Evolutionary conservation across 2,888 invertebrate genomes (phyloP), one percentile per base, ranked within the genome.

Genomic region (Xestia ashworthii): DNA sequence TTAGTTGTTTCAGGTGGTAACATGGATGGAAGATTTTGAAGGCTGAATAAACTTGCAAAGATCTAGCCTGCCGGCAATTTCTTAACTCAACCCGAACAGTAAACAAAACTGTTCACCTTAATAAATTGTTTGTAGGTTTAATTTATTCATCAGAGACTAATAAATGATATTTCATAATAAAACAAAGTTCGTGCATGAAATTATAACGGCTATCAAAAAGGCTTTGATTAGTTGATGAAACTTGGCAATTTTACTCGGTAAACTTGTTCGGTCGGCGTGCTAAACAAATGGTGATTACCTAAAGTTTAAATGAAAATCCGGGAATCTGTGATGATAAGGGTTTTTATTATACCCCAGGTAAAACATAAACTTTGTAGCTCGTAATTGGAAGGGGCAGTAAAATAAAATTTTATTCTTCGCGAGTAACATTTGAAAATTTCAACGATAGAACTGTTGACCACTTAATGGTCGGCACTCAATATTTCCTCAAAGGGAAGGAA

Each of bases 271-370:
- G 82, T 89, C 88, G 88, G 87, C 89, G 87, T 92, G 89, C 91
- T 91, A 91, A 91, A 90, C 92, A 92, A 92, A 92, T 91, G 90
- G 89, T 90, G 91, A 93, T 93, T 92, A 92, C 90, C 88, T 89
- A 92, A 93, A 93, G 93, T 93, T 93, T 93, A 92, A 93, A 93
- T 93, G 93, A 92, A 93, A 93, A 92, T 90, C 90, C 90, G 87
- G 86, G 90, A 91, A 92, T 93, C 91, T 91, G 91, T 90, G 91
- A 90, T 92, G 90, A 90, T 92, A 93, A 92, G 90, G 91, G 90
- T 92, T 93, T 93, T 92, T 91, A 92, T 92, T 92, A 91, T 89
- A 90, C 92, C 87, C 90, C 89, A 90, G 91, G 91, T 92, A 90
- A 90, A 91, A 84, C 90, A 89, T 90, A 91, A 93, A 93, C 85